phyloP scores from a whole-genome alignment of 2,888 invertebrate species.

The Thecophora atra region DNA sequence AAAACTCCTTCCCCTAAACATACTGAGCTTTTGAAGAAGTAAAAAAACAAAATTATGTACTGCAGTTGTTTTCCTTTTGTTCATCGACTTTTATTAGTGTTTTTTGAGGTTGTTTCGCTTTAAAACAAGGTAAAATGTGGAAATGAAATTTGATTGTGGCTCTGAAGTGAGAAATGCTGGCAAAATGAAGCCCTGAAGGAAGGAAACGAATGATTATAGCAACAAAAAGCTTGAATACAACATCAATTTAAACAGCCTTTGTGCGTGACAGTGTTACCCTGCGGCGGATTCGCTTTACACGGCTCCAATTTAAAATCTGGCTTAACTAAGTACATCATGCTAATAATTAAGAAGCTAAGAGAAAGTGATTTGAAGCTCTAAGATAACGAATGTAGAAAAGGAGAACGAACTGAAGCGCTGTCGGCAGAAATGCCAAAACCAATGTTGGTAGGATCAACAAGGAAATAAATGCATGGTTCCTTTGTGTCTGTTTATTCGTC shows the following conservation, averaged over 20 bases:
- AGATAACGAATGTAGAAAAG: neutral
- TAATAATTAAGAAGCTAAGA: slow-evolving; percentile 38
- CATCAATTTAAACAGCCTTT: neutral
- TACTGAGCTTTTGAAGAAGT: too few relatives aligned
- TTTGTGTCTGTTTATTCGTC: neutral
- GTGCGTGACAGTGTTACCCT: neutral
- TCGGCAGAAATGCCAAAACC: neutral
- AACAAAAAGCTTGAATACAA: neutral
- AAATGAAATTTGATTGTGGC: neutral
- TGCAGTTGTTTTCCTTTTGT: neutral
- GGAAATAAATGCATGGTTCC: neutral
- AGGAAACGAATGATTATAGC: neutral
- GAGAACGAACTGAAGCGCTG: neutral
- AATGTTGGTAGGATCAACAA: neutral
- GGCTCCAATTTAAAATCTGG: slow-evolving; percentile 51
- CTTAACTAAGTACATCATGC: slow-evolving; percentile 51
- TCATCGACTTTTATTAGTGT: slow-evolving; percentile 2
- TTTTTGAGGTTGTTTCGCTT: slow-evolving; percentile 37
- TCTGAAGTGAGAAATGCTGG: neutral
- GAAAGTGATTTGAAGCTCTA: slow-evolving; percentile 10
- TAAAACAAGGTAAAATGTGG: slow-evolving; percentile 7
- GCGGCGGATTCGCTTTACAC: slow-evolving; percentile 32
- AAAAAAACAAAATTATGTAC: too few relatives aligned
- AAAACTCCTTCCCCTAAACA: too few relatives aligned
- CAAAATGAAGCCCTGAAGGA: neutral